Evolutionary conservation across 2,888 invertebrate genomes (phyloP).

Genomic region (Lepidochitona cinerea): DNA sequence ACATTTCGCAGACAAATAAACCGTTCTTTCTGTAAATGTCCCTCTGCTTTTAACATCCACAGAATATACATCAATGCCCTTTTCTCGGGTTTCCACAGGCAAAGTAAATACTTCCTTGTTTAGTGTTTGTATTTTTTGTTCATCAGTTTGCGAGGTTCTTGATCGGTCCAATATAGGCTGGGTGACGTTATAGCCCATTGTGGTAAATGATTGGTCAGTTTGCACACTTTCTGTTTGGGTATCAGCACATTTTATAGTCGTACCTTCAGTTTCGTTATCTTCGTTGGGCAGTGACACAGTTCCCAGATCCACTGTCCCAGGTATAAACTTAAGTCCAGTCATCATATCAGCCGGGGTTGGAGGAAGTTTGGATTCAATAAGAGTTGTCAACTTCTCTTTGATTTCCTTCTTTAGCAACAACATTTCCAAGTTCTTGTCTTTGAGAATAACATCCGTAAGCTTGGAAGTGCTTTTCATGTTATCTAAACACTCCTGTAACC

Average conservation of each 20-base stretch:
- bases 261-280: neutral
- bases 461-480: constrained; percentile 61
- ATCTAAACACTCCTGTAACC: constrained; percentile 58
- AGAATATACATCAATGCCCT: constrained; percentile 11
- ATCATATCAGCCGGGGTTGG: constrained; percentile 44
- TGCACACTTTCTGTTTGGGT: constrained; percentile 17
- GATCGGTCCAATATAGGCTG: neutral
- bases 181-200: constrained; percentile 14
- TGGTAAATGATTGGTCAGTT: constrained; percentile 3
- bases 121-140: neutral
- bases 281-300: constrained; percentile 28
- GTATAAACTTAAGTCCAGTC: constrained; percentile 56
- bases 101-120: constrained; percentile 18
- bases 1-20: constrained; percentile 24
- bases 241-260: neutral
- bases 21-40: constrained; percentile 31
- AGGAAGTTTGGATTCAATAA: constrained; percentile 52
- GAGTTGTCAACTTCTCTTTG: constrained; percentile 58
- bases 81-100: constrained; percentile 14
- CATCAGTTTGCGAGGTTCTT: constrained; percentile 24
- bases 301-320: constrained; percentile 61
- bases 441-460: constrained; percentile 64
- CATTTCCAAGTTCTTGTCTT: constrained; percentile 67
- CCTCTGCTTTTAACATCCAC: constrained; percentile 28
- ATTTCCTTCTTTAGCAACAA: constrained; percentile 66